Conservation (phyloP, 1,140 invertebrate species). For the Drosophila kanapiae region DNA sequence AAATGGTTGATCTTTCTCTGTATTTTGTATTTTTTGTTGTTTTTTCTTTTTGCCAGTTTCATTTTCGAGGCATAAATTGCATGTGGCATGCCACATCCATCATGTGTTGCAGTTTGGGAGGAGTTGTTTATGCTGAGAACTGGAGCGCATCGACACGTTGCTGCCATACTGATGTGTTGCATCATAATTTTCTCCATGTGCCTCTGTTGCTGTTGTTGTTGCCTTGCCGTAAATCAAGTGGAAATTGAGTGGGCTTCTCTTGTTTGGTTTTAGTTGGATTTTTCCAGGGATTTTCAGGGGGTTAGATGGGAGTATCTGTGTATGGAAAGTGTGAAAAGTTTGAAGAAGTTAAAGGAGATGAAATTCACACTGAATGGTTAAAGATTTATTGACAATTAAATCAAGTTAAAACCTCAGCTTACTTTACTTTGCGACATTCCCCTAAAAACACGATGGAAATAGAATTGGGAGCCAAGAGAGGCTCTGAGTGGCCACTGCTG, state of each 20-base stretch:
- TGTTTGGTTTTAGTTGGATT: not conserved
- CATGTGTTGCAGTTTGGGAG: conserved; percentile 15
- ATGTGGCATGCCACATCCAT: conserved; percentile 48
- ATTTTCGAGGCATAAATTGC: conserved; percentile 40
- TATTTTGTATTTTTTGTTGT: not conserved
- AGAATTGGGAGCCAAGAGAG: not conserved
- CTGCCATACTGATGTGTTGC: conserved; percentile 64
- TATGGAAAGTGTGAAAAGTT: not conserved
- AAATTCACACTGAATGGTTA: not conserved
- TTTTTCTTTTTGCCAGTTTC: conserved; percentile 22
- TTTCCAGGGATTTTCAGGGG: not conserved
- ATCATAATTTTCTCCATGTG: conserved; percentile 38
- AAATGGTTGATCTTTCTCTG: conserved; percentile 37
- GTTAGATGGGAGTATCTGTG: not conserved
- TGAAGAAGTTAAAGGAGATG: not conserved
- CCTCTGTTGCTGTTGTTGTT: not conserved
- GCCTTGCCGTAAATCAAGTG: conserved; percentile 22
- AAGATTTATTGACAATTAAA: not conserved
- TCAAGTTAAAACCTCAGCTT: too few relatives aligned
- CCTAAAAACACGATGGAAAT: not conserved
- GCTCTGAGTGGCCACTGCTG: not conserved
- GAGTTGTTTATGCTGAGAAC: conserved; percentile 52
- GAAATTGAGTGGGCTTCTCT: conserved; percentile 12
- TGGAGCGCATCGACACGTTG: conserved; percentile 72
- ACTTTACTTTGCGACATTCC: too few relatives aligned